Conservation (phyloP, 2,797 vertebrate genomes). For the Varecia variegata region DNA sequence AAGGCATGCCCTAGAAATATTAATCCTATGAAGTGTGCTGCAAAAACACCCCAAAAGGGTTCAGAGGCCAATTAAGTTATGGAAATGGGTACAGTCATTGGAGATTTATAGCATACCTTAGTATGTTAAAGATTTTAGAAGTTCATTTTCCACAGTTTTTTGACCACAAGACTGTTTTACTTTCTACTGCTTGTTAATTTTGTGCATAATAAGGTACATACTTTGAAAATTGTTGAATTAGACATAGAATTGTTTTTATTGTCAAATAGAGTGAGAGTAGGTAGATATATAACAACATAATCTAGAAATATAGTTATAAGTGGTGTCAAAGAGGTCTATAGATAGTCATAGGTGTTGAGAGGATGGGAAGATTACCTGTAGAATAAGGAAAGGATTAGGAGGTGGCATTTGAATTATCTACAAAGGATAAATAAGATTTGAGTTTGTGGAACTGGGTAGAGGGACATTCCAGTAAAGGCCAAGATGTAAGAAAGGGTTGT, state of each 20-base stretch:
- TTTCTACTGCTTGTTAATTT: slow-evolving; percentile 22
- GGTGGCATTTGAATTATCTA: background rate
- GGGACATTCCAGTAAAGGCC: background rate
- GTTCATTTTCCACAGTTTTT: slow-evolving; percentile 1
- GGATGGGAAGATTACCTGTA: background rate
- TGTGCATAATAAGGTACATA: background rate
- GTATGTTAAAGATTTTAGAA: background rate
- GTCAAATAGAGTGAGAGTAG: background rate
- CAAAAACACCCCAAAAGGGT: background rate
- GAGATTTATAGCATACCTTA: background rate
- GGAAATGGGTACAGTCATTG: background rate
- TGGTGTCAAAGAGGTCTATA: background rate
- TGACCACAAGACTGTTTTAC: background rate
- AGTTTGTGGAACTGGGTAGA: background rate
- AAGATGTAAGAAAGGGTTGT: background rate
- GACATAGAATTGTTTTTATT: background rate
- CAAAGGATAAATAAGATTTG: background rate
- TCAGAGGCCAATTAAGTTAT: slow-evolving; percentile 11
- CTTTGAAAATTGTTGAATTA: slow-evolving; percentile 29
- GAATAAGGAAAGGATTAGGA: slow-evolving; percentile 30
- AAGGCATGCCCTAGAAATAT: background rate
- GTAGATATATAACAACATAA: background rate
- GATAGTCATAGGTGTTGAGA: background rate
- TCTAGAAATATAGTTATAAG: slow-evolving; percentile 7
- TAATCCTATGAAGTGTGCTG: background rate